Conservation (phyloP, 2,888 invertebrate species). For the Ornithoptera alexandrae region DNA sequence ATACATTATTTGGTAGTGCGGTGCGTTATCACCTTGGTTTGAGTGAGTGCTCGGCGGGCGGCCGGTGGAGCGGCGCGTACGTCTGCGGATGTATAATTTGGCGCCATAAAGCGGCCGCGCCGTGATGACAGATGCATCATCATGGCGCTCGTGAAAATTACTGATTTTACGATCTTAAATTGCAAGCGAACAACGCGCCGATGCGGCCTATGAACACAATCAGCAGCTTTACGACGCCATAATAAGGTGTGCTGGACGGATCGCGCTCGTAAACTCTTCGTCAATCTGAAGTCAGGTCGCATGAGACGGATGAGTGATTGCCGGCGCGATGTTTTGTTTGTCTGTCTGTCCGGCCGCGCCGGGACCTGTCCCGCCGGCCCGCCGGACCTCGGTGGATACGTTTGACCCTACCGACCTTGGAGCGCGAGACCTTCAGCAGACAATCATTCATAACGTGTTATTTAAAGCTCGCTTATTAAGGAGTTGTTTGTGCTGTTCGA, state of each 20-base stretch:
- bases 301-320: constrained; percentile 38
- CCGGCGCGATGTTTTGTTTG: constrained; percentile 37
- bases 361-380: constrained; percentile 23
- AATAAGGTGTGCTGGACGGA: constrained; percentile 51
- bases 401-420: constrained; percentile 11
- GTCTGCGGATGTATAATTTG: constrained; percentile 47
- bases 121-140: constrained; percentile 50
- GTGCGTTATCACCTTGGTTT: too few relatives aligned
- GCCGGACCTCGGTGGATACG: not conserved
- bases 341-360: constrained; percentile 21
- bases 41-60: too few relatives aligned
- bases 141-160: constrained; percentile 40
- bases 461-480: constrained; percentile 1
- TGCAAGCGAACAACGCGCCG: constrained; percentile 33
- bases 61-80: constrained; percentile 33
- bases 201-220: constrained; percentile 16
- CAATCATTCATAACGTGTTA: not conserved
- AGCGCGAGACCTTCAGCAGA: not conserved
- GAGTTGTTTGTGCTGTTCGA: not conserved
- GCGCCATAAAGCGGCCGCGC: constrained; percentile 50
- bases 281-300: constrained; percentile 43
- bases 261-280: constrained; percentile 52
- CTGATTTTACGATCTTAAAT: constrained; percentile 47
- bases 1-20: too few relatives aligned
- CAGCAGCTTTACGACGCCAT: constrained; percentile 36